These are phyloP conservation scores for Danaus melanippus DNA, from an alignment of 1,140 invertebrate genomes.

Conservation along the genomic window DNA sequence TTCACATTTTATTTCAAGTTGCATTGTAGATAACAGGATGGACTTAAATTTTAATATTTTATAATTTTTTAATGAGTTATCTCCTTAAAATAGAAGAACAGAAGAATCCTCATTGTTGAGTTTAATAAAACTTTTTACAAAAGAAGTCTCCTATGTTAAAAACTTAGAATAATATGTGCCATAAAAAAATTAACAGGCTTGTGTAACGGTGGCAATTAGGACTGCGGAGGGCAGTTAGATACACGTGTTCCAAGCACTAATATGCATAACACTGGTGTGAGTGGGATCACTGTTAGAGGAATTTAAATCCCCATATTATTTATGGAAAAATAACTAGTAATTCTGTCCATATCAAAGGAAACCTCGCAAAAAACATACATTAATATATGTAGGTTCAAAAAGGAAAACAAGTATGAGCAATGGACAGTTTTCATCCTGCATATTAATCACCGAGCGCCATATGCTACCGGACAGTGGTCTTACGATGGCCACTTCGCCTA, in stretches of 20 bases:
- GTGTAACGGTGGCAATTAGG: conserved; percentile 14
- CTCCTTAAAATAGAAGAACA: too few species aligned
- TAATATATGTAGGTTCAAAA: conserved; percentile 6
- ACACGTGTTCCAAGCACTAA: conserved; percentile 14
- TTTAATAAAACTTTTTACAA: too few species aligned
- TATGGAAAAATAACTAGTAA: too few species aligned
- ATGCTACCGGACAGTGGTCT: conserved; percentile 38
- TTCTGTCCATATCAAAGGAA: too few species aligned
- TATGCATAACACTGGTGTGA: conserved; percentile 4
- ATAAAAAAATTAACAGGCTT: neutral
- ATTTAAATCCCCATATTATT: too few species aligned
- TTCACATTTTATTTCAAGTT: conserved; percentile 68
- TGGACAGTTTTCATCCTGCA: conserved; percentile 46
- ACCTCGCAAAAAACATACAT: too few species aligned
- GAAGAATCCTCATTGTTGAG: too few species aligned
- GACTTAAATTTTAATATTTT: conserved; percentile 32
- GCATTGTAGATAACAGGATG: conserved; percentile 54
- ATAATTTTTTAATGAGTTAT: conserved; percentile 15
- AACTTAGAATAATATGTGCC: neutral
- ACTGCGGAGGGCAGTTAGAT: conserved; percentile 15
- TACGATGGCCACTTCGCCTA: conserved; percentile 36
- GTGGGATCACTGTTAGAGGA: too few species aligned
- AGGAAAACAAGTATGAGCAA: conserved; percentile 10
- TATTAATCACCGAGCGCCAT: conserved; percentile 63
- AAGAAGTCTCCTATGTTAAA: neutral